Base-by-base conservation (phyloP, 2,113 vertebrate genomes). In the Oryzias javanicus region DNA sequence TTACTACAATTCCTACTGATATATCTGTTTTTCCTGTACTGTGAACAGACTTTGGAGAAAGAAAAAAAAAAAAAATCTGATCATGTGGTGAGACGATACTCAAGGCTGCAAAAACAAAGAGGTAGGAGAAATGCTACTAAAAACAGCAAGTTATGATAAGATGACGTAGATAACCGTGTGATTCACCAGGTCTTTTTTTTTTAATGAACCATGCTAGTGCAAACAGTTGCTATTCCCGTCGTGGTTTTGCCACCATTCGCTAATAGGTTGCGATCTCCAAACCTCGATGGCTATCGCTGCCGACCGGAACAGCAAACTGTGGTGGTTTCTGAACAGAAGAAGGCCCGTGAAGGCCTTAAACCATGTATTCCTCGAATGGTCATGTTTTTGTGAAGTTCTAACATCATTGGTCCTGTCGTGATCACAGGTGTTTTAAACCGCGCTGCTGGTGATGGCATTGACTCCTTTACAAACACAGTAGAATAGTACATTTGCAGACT, bases 111-210 rank as follows among this genome's bases (percentile, higher is more conserved):
- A 91, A 35, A 85, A 87, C 82, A 88, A 88, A 87, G 91, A 92
- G 90, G 91, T 92, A 92, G 91, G 89, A 91, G 86, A 86, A 89
- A 92, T 92, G 90, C 90, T 91, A 90, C 91, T 76, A 74, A 81
- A 84, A 86, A 87, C 81, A 83, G 84, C 81, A 74, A 78, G 77
- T 78, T 83, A 83, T 75, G 84, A 78, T 41, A 78, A 82, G 60
- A 65, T 48, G 67, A 81, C 44, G 46, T 70, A 83, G 68, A 72
- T 70, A 76, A 62, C 76, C 78, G 55, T 42, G 41, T 55, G 78
- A 73, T 42, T 68, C 65, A 51, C 78, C 77, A 80, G 76, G 72
- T 35, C 68, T 79, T 64, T 41, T 62, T 40, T 59, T 64, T 41
- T 62, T 40, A 56, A 22, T 22, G 67, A 79, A 77, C 76, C 59